Evolutionary conservation across 2,888 invertebrate genomes (phyloP).

Genomic region (Lithophane socia): DNA sequence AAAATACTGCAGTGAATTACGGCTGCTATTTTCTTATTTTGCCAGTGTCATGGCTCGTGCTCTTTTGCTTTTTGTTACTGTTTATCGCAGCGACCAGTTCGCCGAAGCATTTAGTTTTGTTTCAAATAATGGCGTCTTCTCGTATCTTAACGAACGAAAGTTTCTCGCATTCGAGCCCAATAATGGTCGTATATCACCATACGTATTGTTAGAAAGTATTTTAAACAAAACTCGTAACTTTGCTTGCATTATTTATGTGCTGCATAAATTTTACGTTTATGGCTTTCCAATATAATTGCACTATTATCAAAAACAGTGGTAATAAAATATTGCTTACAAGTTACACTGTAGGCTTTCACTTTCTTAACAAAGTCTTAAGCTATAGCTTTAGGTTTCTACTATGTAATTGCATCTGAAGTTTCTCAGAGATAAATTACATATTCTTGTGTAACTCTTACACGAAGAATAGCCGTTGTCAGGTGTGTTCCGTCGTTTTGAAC

Average conservation of each 20-base stretch:
- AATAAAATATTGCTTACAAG: conserved; percentile 56
- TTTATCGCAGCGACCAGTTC: conserved; percentile 60
- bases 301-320: conserved; percentile 61
- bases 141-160: conserved; percentile 71
- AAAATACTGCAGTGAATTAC: conserved; percentile 64
- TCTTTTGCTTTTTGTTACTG: conserved; percentile 72
- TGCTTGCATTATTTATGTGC: conserved; percentile 69
- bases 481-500: conserved; percentile 63
- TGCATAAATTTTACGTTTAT: conserved; percentile 60
- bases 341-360: conserved; percentile 64
- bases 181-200: conserved; percentile 74
- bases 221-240: conserved; percentile 68
- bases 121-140: conserved; percentile 71
- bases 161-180: conserved; percentile 70
- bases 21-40: conserved; percentile 71
- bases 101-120: conserved; percentile 74
- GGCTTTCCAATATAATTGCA: conserved; percentile 64
- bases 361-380: conserved; percentile 48
- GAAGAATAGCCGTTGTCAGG: conserved; percentile 65
- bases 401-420: conserved; percentile 43
- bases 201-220: conserved; percentile 81
- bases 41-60: conserved; percentile 70
- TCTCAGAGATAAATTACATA: conserved; percentile 46
- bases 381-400: conserved; percentile 45
- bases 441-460: conserved; percentile 56